Base-by-base conservation (phyloP, 2,113 vertebrate genomes). In the Ancistrus triradiatus region DNA sequence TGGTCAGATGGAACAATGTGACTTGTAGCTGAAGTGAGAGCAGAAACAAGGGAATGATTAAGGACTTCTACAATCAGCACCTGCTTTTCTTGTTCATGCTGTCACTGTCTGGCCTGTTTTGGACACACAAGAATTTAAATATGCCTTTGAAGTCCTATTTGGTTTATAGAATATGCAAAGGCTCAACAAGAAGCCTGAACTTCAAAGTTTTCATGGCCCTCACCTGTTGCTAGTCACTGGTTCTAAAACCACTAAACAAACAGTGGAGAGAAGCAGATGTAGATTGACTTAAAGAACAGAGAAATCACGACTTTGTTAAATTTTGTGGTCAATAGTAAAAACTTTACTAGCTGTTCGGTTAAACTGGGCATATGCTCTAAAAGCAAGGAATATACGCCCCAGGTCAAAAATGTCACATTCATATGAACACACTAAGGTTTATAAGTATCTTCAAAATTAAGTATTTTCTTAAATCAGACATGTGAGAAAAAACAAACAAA, bases 161-260 rank as follows among this genome's bases (percentile, higher is more conserved):
- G 83, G 87, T 85, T 86, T 89, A 80, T 71, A 79, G 85, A 91
- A 92, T 89, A 88, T 86, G 86, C 85, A 83, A 59, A 73, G 77
- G 85, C 83, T 90, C 84, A 89, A 84, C 90, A 86, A 83, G 76
- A 82, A 82, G 65, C 19, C 58, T 50, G 74, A 59, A 85, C 88
- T 92, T 93, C 89, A 93, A 94, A 93, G 88, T 75, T 73, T 80
- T 68, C 68, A 75, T 79, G 76, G 81, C 77, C 77, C 63, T 89
- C 86, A 89, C 88, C 85, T 90, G 87, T 85, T 92, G 87, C 85
- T 90, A 88, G 85, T 89, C 91, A 87, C 85, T 86, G 77, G 77
- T 89, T 89, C 82, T 77, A 84, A 88, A 90, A 90, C 83, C 85
- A 71, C 78, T 73, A 81, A 79, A 79, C 70, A 84, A 81, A 82